phyloP scores from a whole-genome alignment of 2,113 vertebrate species.

The Corapipo altera region DNA sequence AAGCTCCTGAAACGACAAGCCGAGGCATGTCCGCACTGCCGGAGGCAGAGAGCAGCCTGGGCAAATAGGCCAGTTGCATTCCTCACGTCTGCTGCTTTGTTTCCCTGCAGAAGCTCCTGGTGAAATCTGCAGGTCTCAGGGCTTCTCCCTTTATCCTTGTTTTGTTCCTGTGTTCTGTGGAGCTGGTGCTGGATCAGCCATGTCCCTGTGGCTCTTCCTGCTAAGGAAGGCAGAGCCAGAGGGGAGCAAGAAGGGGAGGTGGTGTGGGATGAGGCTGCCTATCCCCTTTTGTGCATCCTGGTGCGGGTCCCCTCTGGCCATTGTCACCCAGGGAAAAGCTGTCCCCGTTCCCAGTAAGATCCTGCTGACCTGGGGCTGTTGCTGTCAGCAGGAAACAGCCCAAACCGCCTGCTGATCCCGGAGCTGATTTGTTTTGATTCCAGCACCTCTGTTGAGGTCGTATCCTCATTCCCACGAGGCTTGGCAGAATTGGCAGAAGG shows the following conservation, averaged over 20 bases:
- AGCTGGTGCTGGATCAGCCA: not conserved
- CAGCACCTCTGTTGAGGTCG: not conserved
- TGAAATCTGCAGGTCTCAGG: constrained; percentile 18
- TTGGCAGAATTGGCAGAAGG: not conserved
- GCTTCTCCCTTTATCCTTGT: constrained; percentile 12
- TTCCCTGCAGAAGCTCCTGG: constrained; percentile 14
- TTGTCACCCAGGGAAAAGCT: not conserved
- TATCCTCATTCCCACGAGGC: not conserved
- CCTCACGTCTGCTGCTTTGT: constrained; percentile 63
- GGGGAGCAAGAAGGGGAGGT: not conserved
- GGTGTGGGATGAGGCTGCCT: not conserved
- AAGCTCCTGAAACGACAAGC: constrained; percentile 51
- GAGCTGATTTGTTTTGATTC: not conserved
- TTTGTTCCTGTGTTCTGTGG: not conserved
- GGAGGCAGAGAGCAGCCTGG: constrained; percentile 16
- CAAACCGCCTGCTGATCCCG: not conserved
- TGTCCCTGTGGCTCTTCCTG: not conserved
- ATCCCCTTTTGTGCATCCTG: rapidly evolving
- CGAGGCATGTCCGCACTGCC: constrained; percentile 29
- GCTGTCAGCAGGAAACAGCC: not conserved
- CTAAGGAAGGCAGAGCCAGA: not conserved
- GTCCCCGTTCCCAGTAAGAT: not conserved
- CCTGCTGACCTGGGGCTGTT: not conserved
- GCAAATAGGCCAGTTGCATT: constrained; percentile 53
- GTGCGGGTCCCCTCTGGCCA: not conserved